Evolutionary conservation across 2,797 vertebrate genomes (phyloP).

Genomic region (Melanotaenia nigrans): DNA sequence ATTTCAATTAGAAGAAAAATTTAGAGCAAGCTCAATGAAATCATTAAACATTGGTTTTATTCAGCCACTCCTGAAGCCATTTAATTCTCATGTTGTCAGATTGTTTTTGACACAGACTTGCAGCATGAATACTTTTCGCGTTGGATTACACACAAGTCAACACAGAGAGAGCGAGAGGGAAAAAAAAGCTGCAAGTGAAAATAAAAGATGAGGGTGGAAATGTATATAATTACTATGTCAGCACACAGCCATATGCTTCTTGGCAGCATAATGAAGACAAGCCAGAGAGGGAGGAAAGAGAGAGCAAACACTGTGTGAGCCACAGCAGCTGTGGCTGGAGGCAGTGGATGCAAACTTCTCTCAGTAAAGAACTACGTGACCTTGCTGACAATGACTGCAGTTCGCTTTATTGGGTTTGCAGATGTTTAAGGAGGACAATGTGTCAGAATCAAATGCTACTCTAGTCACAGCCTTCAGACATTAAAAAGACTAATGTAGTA

Average conservation of each 20-base stretch:
- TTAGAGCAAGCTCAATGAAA: not conserved
- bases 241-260: slow-evolving; percentile 65
- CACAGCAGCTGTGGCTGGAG: slow-evolving; percentile 45
- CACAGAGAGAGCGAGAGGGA: not conserved
- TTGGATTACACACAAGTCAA: slow-evolving; percentile 29
- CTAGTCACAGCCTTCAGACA: not conserved
- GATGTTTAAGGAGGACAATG: not conserved
- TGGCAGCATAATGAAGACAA: slow-evolving; percentile 62
- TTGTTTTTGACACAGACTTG: slow-evolving; percentile 31
- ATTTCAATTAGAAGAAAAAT: not conserved
- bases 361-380: slow-evolving; percentile 38
- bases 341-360: slow-evolving; percentile 44
- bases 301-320: slow-evolving; percentile 34
- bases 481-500: not conserved
- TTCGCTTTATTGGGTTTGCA: slow-evolving; percentile 12
- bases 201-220: slow-evolving; percentile 51
- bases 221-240: slow-evolving; percentile 70
- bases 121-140: slow-evolving; percentile 22
- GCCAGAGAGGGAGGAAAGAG: slow-evolving; percentile 27
- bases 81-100: slow-evolving; percentile 9
- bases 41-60: slow-evolving; percentile 1
- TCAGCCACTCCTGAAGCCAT: slow-evolving; percentile 4
- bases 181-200: slow-evolving; percentile 34
- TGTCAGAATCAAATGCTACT: slow-evolving; percentile 9
- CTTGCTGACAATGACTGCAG: slow-evolving; percentile 26